phyloP scores from a whole-genome alignment of 2,113 vertebrate species.

The Capreolus pygargus region DNA sequence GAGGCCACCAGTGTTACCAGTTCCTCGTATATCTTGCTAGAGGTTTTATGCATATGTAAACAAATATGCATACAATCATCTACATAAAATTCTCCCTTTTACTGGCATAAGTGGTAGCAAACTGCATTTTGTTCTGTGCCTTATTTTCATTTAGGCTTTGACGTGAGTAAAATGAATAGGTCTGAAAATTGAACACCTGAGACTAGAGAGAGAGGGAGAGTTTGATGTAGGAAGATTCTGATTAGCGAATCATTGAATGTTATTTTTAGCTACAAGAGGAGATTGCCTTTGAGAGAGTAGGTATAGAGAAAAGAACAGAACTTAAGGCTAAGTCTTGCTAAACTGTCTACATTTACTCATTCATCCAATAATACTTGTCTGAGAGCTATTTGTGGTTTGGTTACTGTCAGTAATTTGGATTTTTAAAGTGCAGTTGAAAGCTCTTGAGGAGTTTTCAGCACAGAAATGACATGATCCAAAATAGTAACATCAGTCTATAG shows the following conservation, averaged over 20 bases:
- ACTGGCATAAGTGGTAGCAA: background rate
- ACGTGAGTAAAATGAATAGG: background rate
- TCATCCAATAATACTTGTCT: background rate
- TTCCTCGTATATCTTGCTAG: background rate
- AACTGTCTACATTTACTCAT: background rate
- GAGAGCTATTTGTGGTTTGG: background rate
- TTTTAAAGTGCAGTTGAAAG: background rate
- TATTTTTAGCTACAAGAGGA: background rate
- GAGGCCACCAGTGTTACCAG: background rate
- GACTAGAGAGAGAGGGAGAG: background rate
- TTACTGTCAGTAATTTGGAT: background rate
- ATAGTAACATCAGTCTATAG: background rate
- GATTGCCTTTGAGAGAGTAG: background rate
- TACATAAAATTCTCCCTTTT: background rate
- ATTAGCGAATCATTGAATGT: background rate
- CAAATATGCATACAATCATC: background rate
- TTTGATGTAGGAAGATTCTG: background rate
- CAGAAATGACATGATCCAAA: background rate
- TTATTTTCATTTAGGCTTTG: background rate
- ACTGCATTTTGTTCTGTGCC: background rate
- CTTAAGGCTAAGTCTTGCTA: background rate
- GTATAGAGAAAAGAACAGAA: background rate
- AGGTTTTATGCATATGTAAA: background rate
- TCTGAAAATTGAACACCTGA: background rate
- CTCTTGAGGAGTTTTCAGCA: constrained; percentile 7